phyloP scores from a whole-genome alignment of 2,888 invertebrate genomes.

The Volucella bombylans region DNA sequence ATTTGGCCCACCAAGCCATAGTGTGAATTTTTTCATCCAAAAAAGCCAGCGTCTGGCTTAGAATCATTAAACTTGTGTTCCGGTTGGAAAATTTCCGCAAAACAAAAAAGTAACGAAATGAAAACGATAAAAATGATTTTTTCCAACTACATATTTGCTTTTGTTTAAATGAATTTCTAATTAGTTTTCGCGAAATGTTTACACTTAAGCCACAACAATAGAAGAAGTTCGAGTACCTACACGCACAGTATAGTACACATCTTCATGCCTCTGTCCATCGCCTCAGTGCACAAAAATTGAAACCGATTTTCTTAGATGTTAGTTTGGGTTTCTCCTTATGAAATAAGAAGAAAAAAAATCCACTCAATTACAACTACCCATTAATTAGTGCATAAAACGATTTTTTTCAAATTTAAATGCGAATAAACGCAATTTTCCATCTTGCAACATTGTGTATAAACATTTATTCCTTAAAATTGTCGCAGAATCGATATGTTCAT shows the following conservation, averaged over 20 bases:
- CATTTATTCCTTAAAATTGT: constrained; percentile 25
- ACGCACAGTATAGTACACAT: not conserved
- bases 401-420: constrained; percentile 25
- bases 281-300: constrained; percentile 61
- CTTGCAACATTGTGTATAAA: constrained; percentile 66
- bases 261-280: constrained; percentile 7
- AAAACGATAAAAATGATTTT: constrained; percentile 20
- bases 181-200: constrained; percentile 61
- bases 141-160: constrained; percentile 31
- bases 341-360: constrained; percentile 48
- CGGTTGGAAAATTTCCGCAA: constrained; percentile 60
- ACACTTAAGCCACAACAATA: constrained; percentile 27
- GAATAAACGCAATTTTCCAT: not conserved
- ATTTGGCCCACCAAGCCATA: constrained; percentile 1
- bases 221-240: constrained; percentile 18
- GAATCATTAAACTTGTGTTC: constrained; percentile 55
- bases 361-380: constrained; percentile 58
- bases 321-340: constrained; percentile 58
- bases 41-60: constrained; percentile 4
- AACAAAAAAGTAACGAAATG: not conserved
- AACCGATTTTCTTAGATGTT: constrained; percentile 15
- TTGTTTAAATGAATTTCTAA: constrained; percentile 57
- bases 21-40: constrained; percentile 21
- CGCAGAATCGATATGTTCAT: constrained; percentile 13
- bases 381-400: constrained; percentile 72